Conservation (phyloP, 2,888 invertebrate genomes). For the Peribatodes rhomboidaria region DNA sequence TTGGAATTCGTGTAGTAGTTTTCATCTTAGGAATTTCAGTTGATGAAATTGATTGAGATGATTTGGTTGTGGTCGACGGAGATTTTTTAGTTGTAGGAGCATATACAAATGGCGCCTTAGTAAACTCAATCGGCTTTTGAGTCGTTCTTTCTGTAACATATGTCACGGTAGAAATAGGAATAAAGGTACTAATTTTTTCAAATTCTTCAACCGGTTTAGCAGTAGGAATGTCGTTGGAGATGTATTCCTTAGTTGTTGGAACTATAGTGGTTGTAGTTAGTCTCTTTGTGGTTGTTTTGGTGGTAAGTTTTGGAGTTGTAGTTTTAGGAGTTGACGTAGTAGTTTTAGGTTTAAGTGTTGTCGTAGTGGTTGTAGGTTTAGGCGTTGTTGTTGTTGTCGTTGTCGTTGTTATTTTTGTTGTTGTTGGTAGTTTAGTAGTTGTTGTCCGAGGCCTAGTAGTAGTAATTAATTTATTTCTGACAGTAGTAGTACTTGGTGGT, state of each 20-base stretch:
- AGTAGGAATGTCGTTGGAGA: conserved; percentile 43
- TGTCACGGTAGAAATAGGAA: conserved; percentile 68
- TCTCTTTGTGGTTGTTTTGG: conserved; percentile 39
- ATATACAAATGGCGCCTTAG: conserved; percentile 44
- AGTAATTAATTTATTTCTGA: conserved; percentile 46
- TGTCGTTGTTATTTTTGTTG: conserved; percentile 45
- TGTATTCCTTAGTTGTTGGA: conserved; percentile 41
- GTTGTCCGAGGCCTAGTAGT: conserved; percentile 46
- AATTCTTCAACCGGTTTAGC: conserved; percentile 59
- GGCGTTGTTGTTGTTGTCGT: conserved; percentile 48
- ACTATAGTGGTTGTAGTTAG: conserved; percentile 38
- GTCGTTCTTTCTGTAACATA: conserved; percentile 67
- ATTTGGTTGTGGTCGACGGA: conserved; percentile 49
- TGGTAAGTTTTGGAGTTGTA: conserved; percentile 28
- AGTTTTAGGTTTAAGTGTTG: conserved; percentile 47
- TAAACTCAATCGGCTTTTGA: conserved; percentile 50
- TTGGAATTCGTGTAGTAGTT: conserved; percentile 36
- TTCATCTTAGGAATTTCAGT: conserved; percentile 36
- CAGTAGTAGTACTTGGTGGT: conserved; percentile 45
- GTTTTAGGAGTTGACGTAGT: conserved; percentile 38
- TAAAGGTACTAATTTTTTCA: conserved; percentile 71
- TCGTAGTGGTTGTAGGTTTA: conserved; percentile 48
- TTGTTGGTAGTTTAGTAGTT: conserved; percentile 48
- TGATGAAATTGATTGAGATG: conserved; percentile 45
- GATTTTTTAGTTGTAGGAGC: conserved; percentile 53